Percentiles rank a stretch among this genome's conserved stretches.
Evolutionary conservation across 2,888 invertebrate genomes (phyloP).

Genomic region (Cryptocheilus praepositus): DNA sequence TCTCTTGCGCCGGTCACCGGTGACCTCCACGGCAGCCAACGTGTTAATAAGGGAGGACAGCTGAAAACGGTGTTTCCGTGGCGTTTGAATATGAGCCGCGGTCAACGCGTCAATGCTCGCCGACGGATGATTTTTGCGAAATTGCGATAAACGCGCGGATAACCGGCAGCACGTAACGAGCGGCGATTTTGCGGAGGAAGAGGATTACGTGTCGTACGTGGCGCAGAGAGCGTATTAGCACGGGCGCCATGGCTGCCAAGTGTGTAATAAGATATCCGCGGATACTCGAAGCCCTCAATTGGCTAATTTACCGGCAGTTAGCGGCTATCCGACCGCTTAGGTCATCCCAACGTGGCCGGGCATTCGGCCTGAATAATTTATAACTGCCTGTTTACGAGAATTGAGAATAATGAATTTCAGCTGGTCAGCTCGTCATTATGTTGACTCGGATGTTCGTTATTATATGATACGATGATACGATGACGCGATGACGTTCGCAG

Average conservation of each 20-base stretch:
- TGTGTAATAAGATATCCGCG: conserved; percentile 75
- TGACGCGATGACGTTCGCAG: conserved; percentile 34
- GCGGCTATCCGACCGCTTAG: conserved; percentile 73
- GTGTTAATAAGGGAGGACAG: too few species aligned
- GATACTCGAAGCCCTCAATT: conserved; percentile 76
- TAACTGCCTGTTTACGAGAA: conserved; percentile 75
- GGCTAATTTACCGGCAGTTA: conserved; percentile 75
- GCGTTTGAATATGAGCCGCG: too few species aligned
- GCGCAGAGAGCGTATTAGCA: conserved; percentile 34
- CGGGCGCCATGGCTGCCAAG: conserved; percentile 69
- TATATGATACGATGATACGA: conserved; percentile 46
- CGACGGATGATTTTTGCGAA: background rate
- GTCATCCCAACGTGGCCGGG: conserved; percentile 70
- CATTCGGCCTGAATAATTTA: conserved; percentile 75
- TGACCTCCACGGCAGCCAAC: too few species aligned
- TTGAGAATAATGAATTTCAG: conserved; percentile 75
- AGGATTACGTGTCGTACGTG: conserved; percentile 3
- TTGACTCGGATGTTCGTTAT: conserved; percentile 57
- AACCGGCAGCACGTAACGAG: background rate
- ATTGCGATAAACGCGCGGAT: background rate
- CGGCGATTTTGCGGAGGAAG: conserved; percentile 3
- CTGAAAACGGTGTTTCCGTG: too few species aligned
- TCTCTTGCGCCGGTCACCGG: too few species aligned
- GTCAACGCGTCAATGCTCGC: background rate
- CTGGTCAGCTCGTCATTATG: conserved; percentile 53